phyloP scores from a whole-genome alignment of 2,888 invertebrate species.

The Heliconius ismenius region DNA sequence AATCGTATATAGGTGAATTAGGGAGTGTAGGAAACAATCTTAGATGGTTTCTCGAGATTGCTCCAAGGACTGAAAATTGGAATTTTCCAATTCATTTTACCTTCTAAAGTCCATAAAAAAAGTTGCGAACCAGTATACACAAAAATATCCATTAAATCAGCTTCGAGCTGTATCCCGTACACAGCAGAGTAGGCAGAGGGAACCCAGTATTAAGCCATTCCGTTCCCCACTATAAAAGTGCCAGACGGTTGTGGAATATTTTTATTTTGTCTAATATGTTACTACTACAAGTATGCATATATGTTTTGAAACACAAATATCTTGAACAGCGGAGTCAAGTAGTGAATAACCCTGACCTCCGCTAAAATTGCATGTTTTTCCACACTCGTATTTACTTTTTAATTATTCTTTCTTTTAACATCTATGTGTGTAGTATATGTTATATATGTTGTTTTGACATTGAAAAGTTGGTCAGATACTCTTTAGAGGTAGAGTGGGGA shows the following conservation, averaged over 20 bases:
- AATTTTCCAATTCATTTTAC: no score
- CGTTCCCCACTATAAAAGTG: not conserved
- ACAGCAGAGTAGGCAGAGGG: no score
- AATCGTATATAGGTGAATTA: no score
- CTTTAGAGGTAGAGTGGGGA: not conserved
- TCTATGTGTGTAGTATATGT: not conserved
- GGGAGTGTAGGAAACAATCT: no score
- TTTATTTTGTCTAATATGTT: conserved; percentile 18
- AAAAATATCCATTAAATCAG: no score
- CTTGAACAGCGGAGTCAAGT: conserved; percentile 15
- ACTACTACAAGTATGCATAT: conserved; percentile 1
- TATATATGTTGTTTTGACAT: conserved; percentile 6
- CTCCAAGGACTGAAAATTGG: no score
- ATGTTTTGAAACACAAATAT: conserved; percentile 15
- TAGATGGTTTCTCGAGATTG: no score
- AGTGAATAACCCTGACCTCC: conserved; percentile 7
- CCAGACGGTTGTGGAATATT: not conserved
- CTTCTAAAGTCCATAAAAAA: no score
- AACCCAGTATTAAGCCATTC: no score
- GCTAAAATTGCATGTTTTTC: conserved; percentile 2
- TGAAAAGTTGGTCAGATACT: conserved; percentile 6
- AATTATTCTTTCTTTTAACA: conserved; percentile 16
- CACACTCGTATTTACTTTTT: conserved; percentile 16
- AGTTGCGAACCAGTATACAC: no score
- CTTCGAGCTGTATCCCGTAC: no score